Evolutionary conservation across 2,797 vertebrate species (phyloP).

Genomic region (Channa striata): DNA sequence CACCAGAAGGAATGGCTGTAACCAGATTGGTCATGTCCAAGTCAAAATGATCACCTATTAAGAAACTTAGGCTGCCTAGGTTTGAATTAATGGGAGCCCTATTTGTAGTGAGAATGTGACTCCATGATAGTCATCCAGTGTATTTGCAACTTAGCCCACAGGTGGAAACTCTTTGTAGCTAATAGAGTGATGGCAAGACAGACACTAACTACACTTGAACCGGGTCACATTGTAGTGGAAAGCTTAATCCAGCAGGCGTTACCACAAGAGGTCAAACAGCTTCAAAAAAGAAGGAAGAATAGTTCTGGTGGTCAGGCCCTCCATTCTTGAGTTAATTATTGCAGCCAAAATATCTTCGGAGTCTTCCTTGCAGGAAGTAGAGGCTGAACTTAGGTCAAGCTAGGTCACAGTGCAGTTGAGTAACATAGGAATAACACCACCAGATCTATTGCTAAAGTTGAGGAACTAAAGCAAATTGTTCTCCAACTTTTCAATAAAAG

Average conservation of each 20-base stretch:
- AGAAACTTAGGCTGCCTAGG: too few species aligned
- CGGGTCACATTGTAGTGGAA: constrained; percentile 1
- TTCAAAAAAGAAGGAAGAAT: not conserved
- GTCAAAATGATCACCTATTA: too few species aligned
- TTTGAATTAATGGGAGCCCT: too few species aligned
- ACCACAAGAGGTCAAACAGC: constrained; percentile 3
- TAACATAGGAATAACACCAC: not conserved
- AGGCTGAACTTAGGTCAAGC: constrained; percentile 9
- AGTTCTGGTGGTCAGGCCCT: not conserved
- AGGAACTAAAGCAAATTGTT: constrained; percentile 28
- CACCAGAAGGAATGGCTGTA: too few species aligned
- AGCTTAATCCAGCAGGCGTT: constrained; percentile 11
- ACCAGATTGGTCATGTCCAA: too few species aligned
- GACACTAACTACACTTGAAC: too few species aligned
- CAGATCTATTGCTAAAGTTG: constrained; percentile 2
- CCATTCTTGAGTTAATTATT: not conserved
- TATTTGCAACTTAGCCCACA: too few species aligned
- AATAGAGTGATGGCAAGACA: too few species aligned
- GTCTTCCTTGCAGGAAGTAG: constrained; percentile 14
- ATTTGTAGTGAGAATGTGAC: too few species aligned
- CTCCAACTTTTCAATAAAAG: constrained; percentile 24
- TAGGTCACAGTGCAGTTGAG: constrained; percentile 17
- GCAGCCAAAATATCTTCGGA: not conserved
- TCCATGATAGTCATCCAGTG: too few species aligned
- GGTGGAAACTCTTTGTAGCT: too few species aligned